Base-by-base conservation (phyloP, 2,797 vertebrate genomes). In the Dicrostonyx torquatus region DNA sequence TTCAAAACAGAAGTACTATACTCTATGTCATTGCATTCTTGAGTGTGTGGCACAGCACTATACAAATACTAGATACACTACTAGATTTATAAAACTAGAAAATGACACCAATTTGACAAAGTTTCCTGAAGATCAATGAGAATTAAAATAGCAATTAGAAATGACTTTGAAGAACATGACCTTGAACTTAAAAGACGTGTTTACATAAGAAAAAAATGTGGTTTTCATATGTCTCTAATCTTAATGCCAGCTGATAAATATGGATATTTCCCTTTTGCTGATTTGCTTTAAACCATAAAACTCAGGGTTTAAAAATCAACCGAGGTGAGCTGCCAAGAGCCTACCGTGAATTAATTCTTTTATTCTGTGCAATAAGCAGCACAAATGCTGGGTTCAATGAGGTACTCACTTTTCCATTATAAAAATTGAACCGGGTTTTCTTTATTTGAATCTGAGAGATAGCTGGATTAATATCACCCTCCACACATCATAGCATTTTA, bases 331-430 rank as follows among this genome's bases (percentile, higher is more conserved):
- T 73, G 64, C 79, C 94, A 89, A 95, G 88, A 91, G 22, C 62
- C 84, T 95, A 91, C 90, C 31, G 53, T 90, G 87, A 95, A 90
- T 45, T 95, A 94, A 87, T 91, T 90, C 18, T 90, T 95, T 95
- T 90, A 89, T 89, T 93, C 64, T 53, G 76, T 43, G 40, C 88
- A 95, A 95, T 43, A 77, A 87, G 43, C 64, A 96, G 83, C 66
- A 90, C 34, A 94, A 89, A 92, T 29, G 48, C 58, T 94, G 85
- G 14, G 29, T 92, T 96, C 96, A 95, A 82, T 93, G 86, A 95
- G 64, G 14, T 96, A 84, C 87, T 97, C 91, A 77, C 68, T 91
- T 92, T 97, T 90, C 85, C 82, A 90, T 87, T 94, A 95, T 12
- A 94, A 96, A 93, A 95, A 95, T 83, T 0, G 0, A 93, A 88